Conservation (phyloP, 1,140 invertebrate genomes). For the Conus betulinus region DNA sequence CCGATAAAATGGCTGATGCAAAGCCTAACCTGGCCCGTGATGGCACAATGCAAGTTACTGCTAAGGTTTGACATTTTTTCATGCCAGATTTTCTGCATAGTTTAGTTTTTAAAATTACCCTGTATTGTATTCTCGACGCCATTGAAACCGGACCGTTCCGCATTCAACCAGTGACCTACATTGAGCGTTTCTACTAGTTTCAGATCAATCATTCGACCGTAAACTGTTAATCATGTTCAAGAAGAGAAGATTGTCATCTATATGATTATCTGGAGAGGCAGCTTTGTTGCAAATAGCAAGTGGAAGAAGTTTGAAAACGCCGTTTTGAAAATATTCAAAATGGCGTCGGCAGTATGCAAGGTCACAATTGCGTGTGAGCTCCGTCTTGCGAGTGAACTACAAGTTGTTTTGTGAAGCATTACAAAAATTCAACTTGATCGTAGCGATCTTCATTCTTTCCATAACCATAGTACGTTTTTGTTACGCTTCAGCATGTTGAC, state of each 20-base stretch:
- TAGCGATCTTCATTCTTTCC: background rate
- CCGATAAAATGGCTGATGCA: constrained; percentile 63
- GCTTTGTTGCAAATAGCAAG: background rate
- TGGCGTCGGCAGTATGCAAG: constrained; percentile 42
- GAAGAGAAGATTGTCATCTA: background rate
- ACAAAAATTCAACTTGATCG: background rate
- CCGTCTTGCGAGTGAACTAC: constrained; percentile 19
- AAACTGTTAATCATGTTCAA: background rate
- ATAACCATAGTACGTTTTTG: background rate
- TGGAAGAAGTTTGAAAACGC: constrained; percentile 15
- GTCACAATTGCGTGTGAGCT: constrained; percentile 36
- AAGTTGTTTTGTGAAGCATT: background rate
- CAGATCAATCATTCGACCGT: background rate
- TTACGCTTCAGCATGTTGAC: background rate
- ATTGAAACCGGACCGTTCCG: constrained; percentile 18
- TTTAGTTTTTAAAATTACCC: constrained; percentile 30
- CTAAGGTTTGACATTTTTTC: constrained; percentile 67
- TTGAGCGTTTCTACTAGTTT: background rate
- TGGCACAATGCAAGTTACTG: constrained; percentile 73
- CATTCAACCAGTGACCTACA: constrained; percentile 37
- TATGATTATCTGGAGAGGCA: background rate
- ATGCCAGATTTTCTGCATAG: constrained; percentile 39
- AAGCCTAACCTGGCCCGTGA: constrained; percentile 66
- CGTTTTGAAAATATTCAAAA: constrained; percentile 46
- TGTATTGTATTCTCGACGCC: constrained; percentile 26